phyloP scores from a whole-genome alignment of 2,113 vertebrate genomes.

The Sinocyclocheilus anshuiensis region DNA sequence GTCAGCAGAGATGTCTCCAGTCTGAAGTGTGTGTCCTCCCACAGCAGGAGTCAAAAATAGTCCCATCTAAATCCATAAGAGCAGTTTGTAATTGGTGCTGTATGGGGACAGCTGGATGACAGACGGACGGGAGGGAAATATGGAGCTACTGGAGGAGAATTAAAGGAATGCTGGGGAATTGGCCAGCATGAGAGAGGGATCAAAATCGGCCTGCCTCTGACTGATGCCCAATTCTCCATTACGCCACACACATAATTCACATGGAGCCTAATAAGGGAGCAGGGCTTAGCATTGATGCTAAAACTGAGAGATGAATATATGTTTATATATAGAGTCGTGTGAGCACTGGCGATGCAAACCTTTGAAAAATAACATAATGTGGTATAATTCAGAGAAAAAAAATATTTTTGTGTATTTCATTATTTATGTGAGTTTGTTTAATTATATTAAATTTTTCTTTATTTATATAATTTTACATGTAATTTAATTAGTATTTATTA shows the following conservation, averaged over 20 bases:
- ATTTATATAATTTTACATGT: neutral
- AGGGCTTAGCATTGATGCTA: conserved; percentile 34
- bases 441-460: neutral
- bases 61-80: conserved; percentile 21
- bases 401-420: no score
- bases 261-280: conserved; percentile 36
- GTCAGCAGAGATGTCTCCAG: conserved; percentile 1
- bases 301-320: conserved; percentile 24
- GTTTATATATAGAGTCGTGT: conserved; percentile 27
- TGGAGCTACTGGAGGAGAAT: conserved; percentile 34
- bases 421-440: neutral
- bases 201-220: conserved; percentile 31
- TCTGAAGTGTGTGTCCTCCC: conserved; percentile 16
- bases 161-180: conserved; percentile 39
- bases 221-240: conserved; percentile 36
- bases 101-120: conserved; percentile 24
- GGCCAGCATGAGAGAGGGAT: conserved; percentile 29
- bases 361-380: neutral
- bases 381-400: no score
- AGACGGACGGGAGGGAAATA: conserved; percentile 3
- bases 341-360: neutral
- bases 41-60: conserved; percentile 13
- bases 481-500: neutral
- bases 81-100: conserved; percentile 37
- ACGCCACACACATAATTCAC: conserved; percentile 16